These are phyloP conservation scores for Blomia tropicalis DNA, from an alignment of 2,888 invertebrate genomes.

Conservation along the genomic window DNA sequence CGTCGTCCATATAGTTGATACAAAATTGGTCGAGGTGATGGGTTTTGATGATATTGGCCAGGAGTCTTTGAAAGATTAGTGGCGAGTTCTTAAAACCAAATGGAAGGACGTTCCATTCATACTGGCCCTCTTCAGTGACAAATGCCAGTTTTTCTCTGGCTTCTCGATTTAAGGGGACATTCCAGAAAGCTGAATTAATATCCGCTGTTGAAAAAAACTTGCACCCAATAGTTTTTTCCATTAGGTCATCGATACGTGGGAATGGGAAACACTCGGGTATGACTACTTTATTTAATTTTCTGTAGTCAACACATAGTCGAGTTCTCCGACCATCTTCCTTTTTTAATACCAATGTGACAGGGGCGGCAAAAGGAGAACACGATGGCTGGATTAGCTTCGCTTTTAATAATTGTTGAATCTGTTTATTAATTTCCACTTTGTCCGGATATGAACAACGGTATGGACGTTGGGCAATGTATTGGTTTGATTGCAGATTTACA, in stretches of 20 bases:
- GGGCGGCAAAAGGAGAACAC: neutral
- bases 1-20: constrained; percentile 21
- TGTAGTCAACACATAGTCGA: constrained; percentile 19
- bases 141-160: constrained; percentile 15
- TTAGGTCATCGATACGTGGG: constrained; percentile 16
- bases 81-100: constrained; percentile 23
- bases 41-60: neutral
- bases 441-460: constrained; percentile 7
- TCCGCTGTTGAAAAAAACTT: constrained; percentile 11
- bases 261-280: constrained; percentile 13
- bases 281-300: constrained; percentile 7
- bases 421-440: constrained; percentile 11
- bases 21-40: neutral
- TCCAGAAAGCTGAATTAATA: constrained; percentile 6
- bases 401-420: constrained; percentile 9
- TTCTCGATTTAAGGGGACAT: neutral
- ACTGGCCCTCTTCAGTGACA: constrained; percentile 3
- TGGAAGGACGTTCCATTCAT: constrained; percentile 14
- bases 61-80: constrained; percentile 14
- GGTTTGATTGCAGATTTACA: neutral
- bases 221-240: neutral
- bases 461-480: neutral
- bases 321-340: constrained; percentile 14
- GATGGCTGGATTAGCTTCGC: neutral
- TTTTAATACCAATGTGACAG: constrained; percentile 19